A percentile compares a stretch with the other conserved stretches of the same genome.
These are phyloP conservation scores for Miniopterus natalensis DNA, from an alignment of 2,113 vertebrate genomes.

Conservation along the genomic window DNA sequence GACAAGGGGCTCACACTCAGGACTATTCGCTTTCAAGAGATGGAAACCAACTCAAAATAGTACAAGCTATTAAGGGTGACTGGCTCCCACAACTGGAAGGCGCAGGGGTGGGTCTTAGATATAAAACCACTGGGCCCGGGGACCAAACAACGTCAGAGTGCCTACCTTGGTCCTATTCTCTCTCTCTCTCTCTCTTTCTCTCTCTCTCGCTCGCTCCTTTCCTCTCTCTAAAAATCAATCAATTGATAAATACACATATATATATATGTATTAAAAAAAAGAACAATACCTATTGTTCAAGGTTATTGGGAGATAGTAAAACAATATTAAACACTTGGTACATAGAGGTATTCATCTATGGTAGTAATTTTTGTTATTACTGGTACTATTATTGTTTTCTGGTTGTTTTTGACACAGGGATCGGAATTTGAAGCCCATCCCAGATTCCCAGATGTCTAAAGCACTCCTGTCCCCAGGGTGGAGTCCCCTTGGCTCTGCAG, in stretches of 20 bases:
- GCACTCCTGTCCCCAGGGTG: constrained; percentile 83
- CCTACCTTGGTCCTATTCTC: neutral
- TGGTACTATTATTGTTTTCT: constrained; percentile 40
- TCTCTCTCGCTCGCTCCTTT: too few relatives aligned
- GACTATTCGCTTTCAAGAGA: neutral
- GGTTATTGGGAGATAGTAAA: neutral
- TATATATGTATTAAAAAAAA: neutral
- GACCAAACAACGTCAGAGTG: neutral
- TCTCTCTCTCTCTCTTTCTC: neutral
- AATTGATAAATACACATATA: too few relatives aligned
- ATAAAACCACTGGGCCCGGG: neutral
- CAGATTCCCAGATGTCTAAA: constrained; percentile 78
- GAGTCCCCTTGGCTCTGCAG: constrained; percentile 82
- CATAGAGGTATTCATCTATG: neutral
- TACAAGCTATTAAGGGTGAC: neutral
- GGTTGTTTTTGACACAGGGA: constrained; percentile 63
- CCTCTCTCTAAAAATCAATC: too few relatives aligned
- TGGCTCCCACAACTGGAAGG: neutral
- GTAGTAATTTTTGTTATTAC: constrained; percentile 56
- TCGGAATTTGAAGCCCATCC: constrained; percentile 58
- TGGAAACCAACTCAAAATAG: constrained; percentile 40
- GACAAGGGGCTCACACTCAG: neutral
- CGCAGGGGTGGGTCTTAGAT: neutral
- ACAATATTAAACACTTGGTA: constrained; percentile 1
- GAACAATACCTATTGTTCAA: neutral